Conservation (phyloP, 2,888 invertebrate species). For the Apamea epomidion region DNA sequence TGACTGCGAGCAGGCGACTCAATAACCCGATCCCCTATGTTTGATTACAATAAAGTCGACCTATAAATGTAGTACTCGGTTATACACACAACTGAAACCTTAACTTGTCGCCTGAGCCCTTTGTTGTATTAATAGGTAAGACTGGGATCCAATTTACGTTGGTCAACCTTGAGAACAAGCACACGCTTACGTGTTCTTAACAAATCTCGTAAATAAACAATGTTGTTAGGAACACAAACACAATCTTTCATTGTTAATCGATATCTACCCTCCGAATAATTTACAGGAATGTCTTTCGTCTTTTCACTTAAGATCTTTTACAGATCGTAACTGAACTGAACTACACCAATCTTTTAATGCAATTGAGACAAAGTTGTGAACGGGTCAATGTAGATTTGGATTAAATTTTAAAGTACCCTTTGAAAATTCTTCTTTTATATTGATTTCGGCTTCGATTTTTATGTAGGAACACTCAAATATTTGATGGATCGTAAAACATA, state of each 20-base stretch:
- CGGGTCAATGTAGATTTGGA: constrained; percentile 26
- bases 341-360: constrained; percentile 6
- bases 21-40: constrained; percentile 29
- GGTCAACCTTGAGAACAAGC: constrained; percentile 52
- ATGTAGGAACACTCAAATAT: constrained; percentile 31
- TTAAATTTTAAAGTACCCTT: constrained; percentile 20
- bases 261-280: not conserved
- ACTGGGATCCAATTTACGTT: constrained; percentile 74
- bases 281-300: not conserved
- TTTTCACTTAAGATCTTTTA: constrained; percentile 7
- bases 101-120: constrained; percentile 64
- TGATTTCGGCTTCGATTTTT: constrained; percentile 31
- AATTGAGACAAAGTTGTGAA: constrained; percentile 22
- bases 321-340: not conserved
- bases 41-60: constrained; percentile 40
- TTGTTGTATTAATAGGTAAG: constrained; percentile 70
- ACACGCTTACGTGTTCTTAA: constrained; percentile 52
- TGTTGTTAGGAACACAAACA: constrained; percentile 17
- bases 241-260: constrained; percentile 14
- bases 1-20: constrained; percentile 1
- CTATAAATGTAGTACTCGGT: constrained; percentile 36
- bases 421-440: constrained; percentile 7
- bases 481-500: constrained; percentile 33
- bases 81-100: constrained; percentile 64
- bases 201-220: constrained; percentile 50